Percentiles rank a stretch among this genome's conserved stretches.
These are phyloP conservation scores for Pseudachorutes palmiensis DNA, from an alignment of 1,140 invertebrate species.

Conservation along the genomic window DNA sequence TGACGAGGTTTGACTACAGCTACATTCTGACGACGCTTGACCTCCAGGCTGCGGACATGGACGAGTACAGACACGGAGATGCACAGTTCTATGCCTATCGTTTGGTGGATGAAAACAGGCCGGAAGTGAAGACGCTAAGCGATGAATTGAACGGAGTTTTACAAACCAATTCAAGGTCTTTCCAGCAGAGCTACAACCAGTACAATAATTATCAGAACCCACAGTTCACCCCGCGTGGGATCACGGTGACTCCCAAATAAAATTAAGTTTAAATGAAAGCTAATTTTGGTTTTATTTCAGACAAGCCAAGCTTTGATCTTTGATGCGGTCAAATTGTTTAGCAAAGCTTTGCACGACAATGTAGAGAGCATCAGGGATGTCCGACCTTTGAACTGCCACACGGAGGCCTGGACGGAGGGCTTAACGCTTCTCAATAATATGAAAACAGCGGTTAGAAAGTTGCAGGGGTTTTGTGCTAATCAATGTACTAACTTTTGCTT, in stretches of 20 bases:
- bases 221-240: no score
- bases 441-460: constrained; percentile 67
- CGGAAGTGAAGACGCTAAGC: constrained; percentile 53
- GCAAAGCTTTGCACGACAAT: constrained; percentile 81
- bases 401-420: background rate
- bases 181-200: background rate
- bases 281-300: no score
- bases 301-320: constrained; percentile 92
- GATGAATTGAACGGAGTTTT: background rate
- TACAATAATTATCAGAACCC: no score
- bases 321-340: constrained; percentile 86
- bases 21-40: constrained; percentile 72
- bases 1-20: constrained; percentile 64
- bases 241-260: no score
- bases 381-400: constrained; percentile 66
- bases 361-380: constrained; percentile 69
- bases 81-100: constrained; percentile 82
- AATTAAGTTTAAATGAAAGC: no score
- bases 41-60: constrained; percentile 76
- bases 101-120: constrained; percentile 65
- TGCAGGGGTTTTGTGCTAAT: background rate
- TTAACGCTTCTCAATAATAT: constrained; percentile 63
- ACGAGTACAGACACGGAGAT: constrained; percentile 86
- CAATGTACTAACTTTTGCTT: background rate
- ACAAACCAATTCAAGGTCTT: background rate